Percentiles rank a stretch among this genome's conserved stretches.
These are phyloP conservation scores for Nilaparvata lugens DNA, from an alignment of 1,140 invertebrate species.

Conservation along the genomic window DNA sequence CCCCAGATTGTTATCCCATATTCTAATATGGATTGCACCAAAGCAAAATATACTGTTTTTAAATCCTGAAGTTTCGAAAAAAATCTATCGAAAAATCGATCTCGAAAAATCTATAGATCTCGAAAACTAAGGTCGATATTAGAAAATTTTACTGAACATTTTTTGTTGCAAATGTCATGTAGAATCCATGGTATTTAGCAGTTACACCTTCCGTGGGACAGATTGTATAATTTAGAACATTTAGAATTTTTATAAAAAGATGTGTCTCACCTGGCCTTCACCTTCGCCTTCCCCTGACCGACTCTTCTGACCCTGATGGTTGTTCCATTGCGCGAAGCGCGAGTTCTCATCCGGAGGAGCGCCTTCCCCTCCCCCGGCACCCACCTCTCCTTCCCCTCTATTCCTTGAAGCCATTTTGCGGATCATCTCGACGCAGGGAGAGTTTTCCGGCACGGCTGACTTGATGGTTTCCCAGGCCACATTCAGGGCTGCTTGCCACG, in stretches of 20 bases:
- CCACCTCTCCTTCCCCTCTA: neutral
- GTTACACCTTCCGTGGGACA: too few relatives aligned
- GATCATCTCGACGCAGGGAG: conserved; percentile 41
- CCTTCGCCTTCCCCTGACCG: neutral
- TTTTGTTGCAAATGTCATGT: too few relatives aligned
- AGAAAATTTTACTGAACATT: too few relatives aligned
- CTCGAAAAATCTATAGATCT: too few relatives aligned
- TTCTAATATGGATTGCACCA: too few relatives aligned
- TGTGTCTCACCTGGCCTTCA: too few relatives aligned
- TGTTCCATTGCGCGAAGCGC: conserved; percentile 2
- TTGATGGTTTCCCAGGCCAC: conserved; percentile 70
- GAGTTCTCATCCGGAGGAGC: neutral
- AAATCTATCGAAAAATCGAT: too few relatives aligned
- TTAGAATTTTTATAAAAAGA: neutral
- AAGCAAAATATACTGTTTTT: too few relatives aligned
- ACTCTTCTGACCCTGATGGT: neutral
- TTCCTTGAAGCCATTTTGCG: conserved; percentile 20
- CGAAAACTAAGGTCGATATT: too few relatives aligned
- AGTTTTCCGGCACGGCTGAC: conserved; percentile 62
- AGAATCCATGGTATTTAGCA: too few relatives aligned
- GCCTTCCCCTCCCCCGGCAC: neutral
- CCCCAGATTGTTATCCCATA: too few relatives aligned
- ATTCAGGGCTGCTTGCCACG: conserved; percentile 60
- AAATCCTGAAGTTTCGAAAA: too few relatives aligned
- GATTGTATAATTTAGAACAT: neutral